Base-by-base conservation (phyloP, 2,113 vertebrate species). In the Elanus axillaris region DNA sequence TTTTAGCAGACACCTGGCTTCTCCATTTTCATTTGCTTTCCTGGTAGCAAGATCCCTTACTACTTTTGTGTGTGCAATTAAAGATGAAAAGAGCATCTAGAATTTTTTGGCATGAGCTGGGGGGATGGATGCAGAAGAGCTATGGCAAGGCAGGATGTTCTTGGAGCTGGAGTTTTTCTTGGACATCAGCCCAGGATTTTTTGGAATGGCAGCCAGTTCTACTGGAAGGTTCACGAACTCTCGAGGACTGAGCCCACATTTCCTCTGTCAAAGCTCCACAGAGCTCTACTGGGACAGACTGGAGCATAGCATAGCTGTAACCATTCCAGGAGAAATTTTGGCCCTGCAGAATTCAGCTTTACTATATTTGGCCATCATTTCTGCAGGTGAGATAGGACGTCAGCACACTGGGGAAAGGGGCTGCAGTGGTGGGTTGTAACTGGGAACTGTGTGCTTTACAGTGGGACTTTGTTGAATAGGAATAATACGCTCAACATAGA, bases 81-180 rank as follows among this genome's bases (percentile, higher is more conserved):
- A 79, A 94, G 75, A 85, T 62, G 45, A 72, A 93, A 94, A 94
- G 48, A 82, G 32, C 38, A 85, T 66, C 8, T 9, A 82, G 67
- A 9, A 58, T 90, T 94, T 93, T 77, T 69, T 86, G 75, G 78
- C 50, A 0, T 75, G 88, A 47, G 36, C 56, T 78, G 88, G 60
- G 79, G 66, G n/a, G 45, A 89, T 76, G 53, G 76, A 64, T 93
- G 71, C 58, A 79, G 89, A 85, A 58, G 67, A 86, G 58, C 91
- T 56, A 68, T 78, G 89, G 95, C 90, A 86, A 96, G 71, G 93
- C 96, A 86, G 73, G 80, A 85, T 96, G 91, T 96, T 96, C 93
- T 95, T 93, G 76, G 69, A 95, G 48, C 73, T 84, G 56, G 16
- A 96, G 93, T 94, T 97, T 97, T 95, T 89, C 93, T 97, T 97